Base-by-base conservation (phyloP, 2,797 vertebrate genomes). In the Xenopus petersii region DNA sequence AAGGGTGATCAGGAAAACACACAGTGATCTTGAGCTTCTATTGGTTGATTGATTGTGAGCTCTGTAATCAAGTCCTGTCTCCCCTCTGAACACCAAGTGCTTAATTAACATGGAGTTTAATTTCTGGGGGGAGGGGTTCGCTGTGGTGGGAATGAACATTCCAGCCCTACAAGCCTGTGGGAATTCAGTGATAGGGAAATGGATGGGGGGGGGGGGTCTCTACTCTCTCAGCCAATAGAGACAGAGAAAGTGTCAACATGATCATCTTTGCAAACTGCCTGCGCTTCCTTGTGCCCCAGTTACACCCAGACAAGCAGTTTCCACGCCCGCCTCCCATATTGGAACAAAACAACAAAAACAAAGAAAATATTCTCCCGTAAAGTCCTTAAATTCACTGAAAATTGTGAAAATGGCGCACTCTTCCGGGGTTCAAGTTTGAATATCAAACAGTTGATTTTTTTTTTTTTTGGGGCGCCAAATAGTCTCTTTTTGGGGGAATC, bases 371-470 rank as follows among this genome's bases (percentile, higher is more conserved):
- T 92, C 94, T 55, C 89, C 91, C 94, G 94, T 95, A 97, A 95
- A 93, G 89, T 96, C 93, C 92, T 92, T 97, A 96, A 93, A 91
- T 98, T 99, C 96, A 99, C 96, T 98, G 98, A 98, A 98, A 99
- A 98, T 96, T 96, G 97, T 99, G 97, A 98, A 98, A 97, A 94
- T 96, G 95, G 75, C 94, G 51, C 66, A 63, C 66, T 68, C 60
- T 65, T 64, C 75, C 46, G 66, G 83, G 94, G 94, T 95, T 95
- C 94, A 94, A 98, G 97, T 99, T 99, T 99, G 97, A 99, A 99
- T 99, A 99, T 99, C 96, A 99, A 99, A 99, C 97, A 94, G 91
- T 95, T 15, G 96, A 96, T 93, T 93, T 95, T 94, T 93, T 21
- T 21, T 36, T 36, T 36, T 36, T 6, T 36, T 36, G 3, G 1